Base-by-base conservation (phyloP, 2,888 invertebrate genomes). In the Plagodis pulveraria region DNA sequence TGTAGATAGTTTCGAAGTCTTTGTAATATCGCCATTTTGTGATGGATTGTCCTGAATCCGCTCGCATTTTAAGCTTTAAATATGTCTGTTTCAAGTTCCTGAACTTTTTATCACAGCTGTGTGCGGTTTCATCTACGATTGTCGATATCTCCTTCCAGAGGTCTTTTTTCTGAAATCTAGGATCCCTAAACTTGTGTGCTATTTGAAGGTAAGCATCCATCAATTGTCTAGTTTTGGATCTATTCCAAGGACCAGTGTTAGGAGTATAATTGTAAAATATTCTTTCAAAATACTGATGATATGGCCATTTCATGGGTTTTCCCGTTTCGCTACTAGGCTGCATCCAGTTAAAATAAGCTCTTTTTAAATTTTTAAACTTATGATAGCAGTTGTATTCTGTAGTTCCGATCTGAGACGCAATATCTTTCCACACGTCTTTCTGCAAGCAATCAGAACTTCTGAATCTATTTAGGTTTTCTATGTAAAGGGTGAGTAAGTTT, bases 41-140 rank as follows among this genome's bases (percentile, higher is more conserved):
- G 2, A 80, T 73, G 5, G 76, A 72, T 46, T 78, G 76, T 0
- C 85, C 87, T 2, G 78, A 66, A 38, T 80, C 77, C 9, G 79
- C 73, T 71, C 78, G 84, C 69, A 80, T 77, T 71, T 84, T 89
- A 9, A 90, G 69, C 63, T 88, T 80, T 2, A 89, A 68, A 44
- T 87, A 91, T 5, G 91, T 91, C 68, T 90, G 90, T 64, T 91
- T 91, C 42, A 91, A 73, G 64, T 91, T 91, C 48, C 91, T 78
- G 62, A 90, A 91, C 65, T 92, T 92, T 49, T 88, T 88, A 61
- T 92, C 91, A 69, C 91, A 91, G 49, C 77, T 74, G 10, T 71
- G 72, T 0, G 90, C 76, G 38, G 68, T 73, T 63, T 86, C 86
- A 0, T 86, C 88, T 2, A 90, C 84, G 35, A 77, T 67, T 6